Conservation (phyloP, 2,797 vertebrate genomes). For the Acrossocheilus wenchowensis region DNA sequence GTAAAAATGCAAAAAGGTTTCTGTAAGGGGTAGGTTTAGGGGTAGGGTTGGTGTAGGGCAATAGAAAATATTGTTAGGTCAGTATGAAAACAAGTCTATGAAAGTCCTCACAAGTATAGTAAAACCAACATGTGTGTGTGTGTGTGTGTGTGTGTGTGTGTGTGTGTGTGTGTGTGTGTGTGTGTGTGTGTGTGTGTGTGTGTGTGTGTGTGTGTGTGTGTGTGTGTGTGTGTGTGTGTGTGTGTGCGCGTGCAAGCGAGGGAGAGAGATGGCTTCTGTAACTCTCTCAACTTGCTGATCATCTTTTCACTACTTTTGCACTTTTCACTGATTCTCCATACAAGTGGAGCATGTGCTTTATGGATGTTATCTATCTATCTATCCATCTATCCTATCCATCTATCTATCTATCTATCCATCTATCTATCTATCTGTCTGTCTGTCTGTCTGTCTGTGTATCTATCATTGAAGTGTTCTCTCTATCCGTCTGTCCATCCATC, state of each 20-base stretch:
- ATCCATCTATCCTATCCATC: no score
- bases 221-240: slow-evolving; percentile 9
- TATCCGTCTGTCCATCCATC: no score
- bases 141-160: neutral
- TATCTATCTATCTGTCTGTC: neutral
- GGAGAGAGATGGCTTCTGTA: neutral
- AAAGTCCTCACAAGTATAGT: no score
- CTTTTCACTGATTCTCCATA: neutral
- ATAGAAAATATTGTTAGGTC: no score
- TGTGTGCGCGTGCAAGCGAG: neutral
- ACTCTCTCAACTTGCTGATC: neutral
- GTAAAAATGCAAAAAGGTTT: no score
- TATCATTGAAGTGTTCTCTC: no score
- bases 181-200: slow-evolving; percentile 1
- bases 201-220: neutral
- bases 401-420: no score
- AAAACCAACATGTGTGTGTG: slow-evolving; percentile 12
- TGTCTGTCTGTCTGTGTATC: no score
- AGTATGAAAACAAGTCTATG: no score
- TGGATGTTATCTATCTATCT: neutral
- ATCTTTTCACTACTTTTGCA: neutral
- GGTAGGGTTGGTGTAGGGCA: no score
- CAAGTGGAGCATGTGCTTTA: neutral
- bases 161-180: neutral
- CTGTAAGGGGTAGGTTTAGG: no score